Evolutionary conservation across 2,888 invertebrate species (phyloP), one percentile per base, ranked within the genome.

Genomic region (Shargacucullia verbasci): DNA sequence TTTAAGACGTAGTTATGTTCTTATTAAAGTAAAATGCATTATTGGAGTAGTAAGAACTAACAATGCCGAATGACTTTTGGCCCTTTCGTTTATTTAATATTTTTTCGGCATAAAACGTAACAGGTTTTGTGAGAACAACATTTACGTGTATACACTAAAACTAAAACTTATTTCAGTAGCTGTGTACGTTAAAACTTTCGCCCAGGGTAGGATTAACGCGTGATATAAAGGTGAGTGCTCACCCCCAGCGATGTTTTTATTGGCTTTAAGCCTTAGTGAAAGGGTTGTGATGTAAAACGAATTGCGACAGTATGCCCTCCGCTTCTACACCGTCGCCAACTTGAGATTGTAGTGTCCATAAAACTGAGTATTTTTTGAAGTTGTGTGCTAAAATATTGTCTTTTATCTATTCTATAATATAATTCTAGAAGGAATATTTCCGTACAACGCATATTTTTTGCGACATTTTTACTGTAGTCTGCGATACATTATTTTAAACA

Each of bases 251-350:
- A 78, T 74, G 61, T 67, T 82, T 84, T 84, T 81, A 81, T 80
- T 81, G 76, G 70, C 71, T 73, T 62, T 76, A 70, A 73, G 74
- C 73, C 63, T 63, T 66, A 53, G 64, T 74, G 75, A 78, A 74
- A 79, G 76, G 72, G 66, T 81, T 78, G 79, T 73, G 74, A 77
- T 79, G 74, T 82, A 73, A 80, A 80, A 75, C 70, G 68, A 75
- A 79, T 78, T 70, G 66, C 68, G 56, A 71, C 60, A 73, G 39
- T 67, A 67, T 59, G 53, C 56, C 52, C 66, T 62, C 48, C 67
- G 60, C 20, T 20, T 20, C 50, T 62, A 37, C 56, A 55, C 34
- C 39, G 53, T 61, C 38, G 63, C 58, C 53, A 49, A 43, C 48
- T 47, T 46, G 48, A 59, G 45, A 33, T 56, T 65, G 62, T 74